phyloP scores from a whole-genome alignment of 2,113 vertebrate genomes.

The Mobula birostris region DNA sequence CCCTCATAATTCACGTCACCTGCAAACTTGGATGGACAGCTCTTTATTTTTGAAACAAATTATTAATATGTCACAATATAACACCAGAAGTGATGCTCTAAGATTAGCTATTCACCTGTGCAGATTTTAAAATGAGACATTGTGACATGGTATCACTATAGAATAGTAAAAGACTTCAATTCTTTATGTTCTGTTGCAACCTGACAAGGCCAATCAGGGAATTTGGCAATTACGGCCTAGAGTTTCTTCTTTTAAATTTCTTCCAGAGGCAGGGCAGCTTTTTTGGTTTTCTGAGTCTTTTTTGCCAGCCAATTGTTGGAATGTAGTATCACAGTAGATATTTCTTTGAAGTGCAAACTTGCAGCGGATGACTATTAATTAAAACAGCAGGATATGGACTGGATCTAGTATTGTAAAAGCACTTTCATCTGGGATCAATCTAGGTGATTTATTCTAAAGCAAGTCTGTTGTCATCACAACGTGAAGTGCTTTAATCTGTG shows the following conservation, averaged over 20 bases:
- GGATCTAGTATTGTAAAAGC: neutral
- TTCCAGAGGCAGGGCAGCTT: neutral
- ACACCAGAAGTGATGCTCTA: neutral
- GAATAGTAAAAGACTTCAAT: neutral
- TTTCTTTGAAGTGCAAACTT: neutral
- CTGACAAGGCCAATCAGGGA: neutral
- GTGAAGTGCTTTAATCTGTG: neutral
- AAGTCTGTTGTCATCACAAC: neutral
- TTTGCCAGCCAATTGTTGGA: neutral
- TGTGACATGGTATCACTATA: neutral
- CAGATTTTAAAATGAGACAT: neutral
- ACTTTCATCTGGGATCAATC: neutral
- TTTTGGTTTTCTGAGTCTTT: neutral
- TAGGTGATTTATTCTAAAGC: constrained; percentile 12
- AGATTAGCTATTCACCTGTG: neutral
- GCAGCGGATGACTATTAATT: neutral
- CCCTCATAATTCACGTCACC: neutral
- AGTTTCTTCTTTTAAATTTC: constrained; percentile 7
- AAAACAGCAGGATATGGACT: neutral
- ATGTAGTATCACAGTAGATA: neutral
- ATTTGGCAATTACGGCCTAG: neutral
- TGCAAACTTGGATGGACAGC: neutral
- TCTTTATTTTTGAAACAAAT: neutral
- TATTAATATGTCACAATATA: neutral
- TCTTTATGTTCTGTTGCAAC: neutral